Percentiles rank a stretch among this genome's conserved stretches.
phyloP scores from a whole-genome alignment of 2,113 vertebrate genomes.

The Corynorhinus townsendii region DNA sequence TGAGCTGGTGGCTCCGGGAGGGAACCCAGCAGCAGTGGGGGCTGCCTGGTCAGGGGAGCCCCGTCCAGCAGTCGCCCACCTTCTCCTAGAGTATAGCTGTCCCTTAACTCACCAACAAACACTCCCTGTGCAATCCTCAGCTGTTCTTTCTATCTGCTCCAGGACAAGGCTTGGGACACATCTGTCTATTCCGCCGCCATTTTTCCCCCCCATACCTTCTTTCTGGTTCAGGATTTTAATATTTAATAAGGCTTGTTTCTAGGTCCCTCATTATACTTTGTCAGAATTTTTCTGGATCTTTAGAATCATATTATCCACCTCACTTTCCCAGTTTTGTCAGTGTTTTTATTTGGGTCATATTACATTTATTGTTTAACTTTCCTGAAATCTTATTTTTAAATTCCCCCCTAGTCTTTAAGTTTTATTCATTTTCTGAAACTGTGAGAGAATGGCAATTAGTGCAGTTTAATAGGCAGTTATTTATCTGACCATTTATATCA shows the following conservation, averaged over 20 bases:
- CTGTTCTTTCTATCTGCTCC: too few species aligned
- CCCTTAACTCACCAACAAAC: too few species aligned
- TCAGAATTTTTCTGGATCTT: neutral
- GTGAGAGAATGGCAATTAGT: neutral
- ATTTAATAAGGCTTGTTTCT: neutral
- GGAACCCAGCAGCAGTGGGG: too few species aligned
- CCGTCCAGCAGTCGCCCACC: too few species aligned
- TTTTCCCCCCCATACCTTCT: too few species aligned
- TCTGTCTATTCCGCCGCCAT: too few species aligned
- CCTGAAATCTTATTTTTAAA: neutral
- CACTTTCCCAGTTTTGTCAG: neutral
- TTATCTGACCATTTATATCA: neutral
- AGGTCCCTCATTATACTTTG: neutral
- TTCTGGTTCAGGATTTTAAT: neutral
- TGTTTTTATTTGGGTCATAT: neutral
- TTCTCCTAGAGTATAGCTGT: too few species aligned
- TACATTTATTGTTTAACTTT: neutral
- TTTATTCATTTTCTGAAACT: slow-evolving; percentile 16
- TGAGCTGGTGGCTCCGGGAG: too few species aligned
- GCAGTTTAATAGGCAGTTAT: neutral
- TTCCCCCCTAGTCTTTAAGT: neutral
- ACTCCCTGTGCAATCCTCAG: too few species aligned
- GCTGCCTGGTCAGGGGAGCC: too few species aligned
- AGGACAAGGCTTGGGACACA: too few species aligned
- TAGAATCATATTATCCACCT: neutral